phyloP scores from a whole-genome alignment of 2,888 invertebrate species.

The Papilio elwesi region DNA sequence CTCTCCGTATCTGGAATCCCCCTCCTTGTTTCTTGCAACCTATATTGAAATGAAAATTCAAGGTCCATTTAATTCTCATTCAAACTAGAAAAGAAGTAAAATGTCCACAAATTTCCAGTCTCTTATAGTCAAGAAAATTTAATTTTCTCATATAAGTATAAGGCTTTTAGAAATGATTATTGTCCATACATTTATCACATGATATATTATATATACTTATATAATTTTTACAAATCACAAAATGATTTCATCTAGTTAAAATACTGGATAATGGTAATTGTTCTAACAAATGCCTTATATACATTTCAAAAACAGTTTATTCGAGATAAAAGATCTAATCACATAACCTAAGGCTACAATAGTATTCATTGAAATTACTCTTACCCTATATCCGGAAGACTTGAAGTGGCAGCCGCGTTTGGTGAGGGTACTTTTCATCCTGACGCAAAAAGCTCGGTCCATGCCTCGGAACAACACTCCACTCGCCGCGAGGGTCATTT shows the following conservation, averaged over 20 bases:
- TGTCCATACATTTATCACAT: background rate
- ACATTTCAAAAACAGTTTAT: background rate
- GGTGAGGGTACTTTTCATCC: conserved; percentile 99
- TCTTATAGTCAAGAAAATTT: conserved; percentile 53
- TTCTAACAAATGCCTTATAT: background rate
- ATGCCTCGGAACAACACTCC: conserved; percentile 91
- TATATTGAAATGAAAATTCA: conserved; percentile 83
- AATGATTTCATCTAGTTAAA: too few relatives aligned
- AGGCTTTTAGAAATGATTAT: background rate
- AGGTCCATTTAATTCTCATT: conserved; percentile 73
- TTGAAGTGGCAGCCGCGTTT: conserved; percentile 99
- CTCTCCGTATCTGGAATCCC: conserved; percentile 72
- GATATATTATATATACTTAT: background rate
- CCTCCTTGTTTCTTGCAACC: conserved; percentile 78
- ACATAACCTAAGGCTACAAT: background rate
- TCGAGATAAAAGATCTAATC: background rate
- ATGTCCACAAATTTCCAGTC: conserved; percentile 72
- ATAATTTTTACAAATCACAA: background rate
- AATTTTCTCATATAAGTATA: conserved; percentile 46
- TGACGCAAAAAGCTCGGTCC: conserved; percentile 96
- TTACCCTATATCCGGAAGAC: conserved; percentile 97
- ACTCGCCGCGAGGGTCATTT: conserved; percentile 90
- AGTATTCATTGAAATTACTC: conserved; percentile 52
- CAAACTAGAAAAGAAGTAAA: conserved; percentile 68
- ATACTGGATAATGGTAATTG: too few relatives aligned